Conservation (phyloP, 2,797 vertebrate genomes). For the Diceros bicornis region DNA sequence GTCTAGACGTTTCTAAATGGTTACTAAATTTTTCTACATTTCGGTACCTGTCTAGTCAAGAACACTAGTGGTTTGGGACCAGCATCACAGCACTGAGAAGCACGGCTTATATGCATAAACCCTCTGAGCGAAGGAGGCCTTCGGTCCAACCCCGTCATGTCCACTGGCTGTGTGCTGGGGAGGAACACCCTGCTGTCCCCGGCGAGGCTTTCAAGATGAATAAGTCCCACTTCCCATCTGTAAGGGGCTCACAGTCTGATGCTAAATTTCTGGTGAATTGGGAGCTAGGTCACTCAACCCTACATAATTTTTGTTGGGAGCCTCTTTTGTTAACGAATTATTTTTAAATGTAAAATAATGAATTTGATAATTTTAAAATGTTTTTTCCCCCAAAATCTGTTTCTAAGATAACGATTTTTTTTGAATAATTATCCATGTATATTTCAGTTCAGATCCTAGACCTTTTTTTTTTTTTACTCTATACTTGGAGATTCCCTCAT, state of each 20-base stretch:
- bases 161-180: rapidly evolving
- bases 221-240: rapidly evolving
- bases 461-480: background rate
- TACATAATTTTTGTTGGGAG: background rate
- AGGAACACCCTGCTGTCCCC: rapidly evolving
- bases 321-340: background rate
- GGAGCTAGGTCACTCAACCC: background rate
- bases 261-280: background rate
- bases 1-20: background rate
- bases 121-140: background rate
- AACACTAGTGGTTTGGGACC: rapidly evolving
- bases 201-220: rapidly evolving
- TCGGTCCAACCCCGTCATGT: rapidly evolving
- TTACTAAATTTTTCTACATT: background rate
- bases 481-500: background rate
- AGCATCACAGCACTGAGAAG: background rate
- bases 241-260: background rate
- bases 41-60: background rate
- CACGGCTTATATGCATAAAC: rapidly evolving
- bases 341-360: background rate
- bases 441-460: background rate
- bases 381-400: background rate
- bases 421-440: background rate
- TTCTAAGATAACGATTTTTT: background rate
- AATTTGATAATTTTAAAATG: background rate